Evolutionary conservation across 1,140 invertebrate species (phyloP), one percentile per base, ranked within the genome.

Genomic region (Macrostomum lignano): DNA sequence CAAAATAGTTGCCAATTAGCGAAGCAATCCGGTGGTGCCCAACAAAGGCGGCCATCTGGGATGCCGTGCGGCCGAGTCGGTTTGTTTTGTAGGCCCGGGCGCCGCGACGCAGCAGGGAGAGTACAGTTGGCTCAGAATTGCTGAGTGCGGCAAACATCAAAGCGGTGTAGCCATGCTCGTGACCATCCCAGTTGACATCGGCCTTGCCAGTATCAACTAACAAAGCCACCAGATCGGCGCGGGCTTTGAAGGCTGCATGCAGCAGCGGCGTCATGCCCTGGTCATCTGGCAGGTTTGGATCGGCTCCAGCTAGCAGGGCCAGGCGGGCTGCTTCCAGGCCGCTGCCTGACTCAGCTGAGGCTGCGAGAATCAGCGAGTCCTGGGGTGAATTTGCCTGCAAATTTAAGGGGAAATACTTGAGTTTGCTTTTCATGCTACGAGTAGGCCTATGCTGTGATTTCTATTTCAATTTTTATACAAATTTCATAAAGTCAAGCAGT

Each of bases 21-120:
- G 11, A 36, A 33, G 26, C 3, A 14, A 2, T 28, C 13, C 22
- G 6, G 10, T 7, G 31, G 42, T 45, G 48, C 65, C 68, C 84
- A 17, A 94, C 81, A 63, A 96, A 96, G 1, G 77, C 81, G 17
- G 82, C 86, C 77, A 96, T 86, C 57, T 96, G 82, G 7, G 79
- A 64, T 3, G 88, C 71, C 17, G 77, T 93, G 42, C 82, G 65
- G 2, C 72, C 71, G 0, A 94, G 77, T 11, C 71, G 74, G 47
- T 94, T 96, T 0, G 68, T 67, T 7, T 68, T 65, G 25, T 68
- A 65, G 1, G 71, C 42, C 17, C 63, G 59, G 2, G 82, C 86
- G 17, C 84, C 86, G 33, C 74, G 67, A 31, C 74, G 65, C 40
- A 96, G 62, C 11, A 98, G 55, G 13, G 74, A 44, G 21, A 11